phyloP scores from a whole-genome alignment of 2,113 vertebrate species.

The Labeo catla region DNA sequence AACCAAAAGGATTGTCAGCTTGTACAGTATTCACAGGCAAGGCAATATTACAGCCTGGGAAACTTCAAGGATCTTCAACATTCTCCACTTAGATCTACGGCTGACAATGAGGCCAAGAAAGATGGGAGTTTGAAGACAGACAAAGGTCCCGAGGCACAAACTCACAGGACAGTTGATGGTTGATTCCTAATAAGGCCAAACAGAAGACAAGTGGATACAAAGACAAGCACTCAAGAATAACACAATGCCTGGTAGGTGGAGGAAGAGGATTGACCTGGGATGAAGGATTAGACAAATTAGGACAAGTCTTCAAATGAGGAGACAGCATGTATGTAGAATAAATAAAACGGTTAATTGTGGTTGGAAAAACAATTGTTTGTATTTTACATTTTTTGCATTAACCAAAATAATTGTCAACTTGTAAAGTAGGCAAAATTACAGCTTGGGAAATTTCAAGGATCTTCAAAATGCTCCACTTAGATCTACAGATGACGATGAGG shows the following conservation, averaged over 20 bases:
- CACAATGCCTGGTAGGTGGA: background rate
- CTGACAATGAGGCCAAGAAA: background rate
- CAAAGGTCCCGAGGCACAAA: background rate
- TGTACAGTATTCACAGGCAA: no score
- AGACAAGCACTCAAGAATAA: constrained; percentile 2
- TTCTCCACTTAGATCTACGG: background rate
- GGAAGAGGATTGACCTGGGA: constrained; percentile 24
- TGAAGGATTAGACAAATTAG: constrained; percentile 42
- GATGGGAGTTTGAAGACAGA: background rate
- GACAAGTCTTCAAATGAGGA: constrained; percentile 28
- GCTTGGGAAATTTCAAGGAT: background rate
- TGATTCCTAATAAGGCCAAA: constrained; percentile 40
- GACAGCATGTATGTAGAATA: background rate
- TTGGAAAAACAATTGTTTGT: no score
- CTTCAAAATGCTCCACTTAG: background rate
- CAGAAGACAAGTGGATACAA: constrained; percentile 28
- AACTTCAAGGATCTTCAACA: background rate
- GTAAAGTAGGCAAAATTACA: background rate
- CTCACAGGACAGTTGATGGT: background rate
- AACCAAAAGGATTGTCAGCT: no score
- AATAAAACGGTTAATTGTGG: background rate
- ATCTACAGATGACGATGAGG: background rate
- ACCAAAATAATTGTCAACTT: background rate
- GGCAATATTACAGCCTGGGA: no score
- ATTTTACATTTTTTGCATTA: background rate